Evolutionary conservation across 2,888 invertebrate genomes (phyloP).

Genomic region (Lapara coniferarum): DNA sequence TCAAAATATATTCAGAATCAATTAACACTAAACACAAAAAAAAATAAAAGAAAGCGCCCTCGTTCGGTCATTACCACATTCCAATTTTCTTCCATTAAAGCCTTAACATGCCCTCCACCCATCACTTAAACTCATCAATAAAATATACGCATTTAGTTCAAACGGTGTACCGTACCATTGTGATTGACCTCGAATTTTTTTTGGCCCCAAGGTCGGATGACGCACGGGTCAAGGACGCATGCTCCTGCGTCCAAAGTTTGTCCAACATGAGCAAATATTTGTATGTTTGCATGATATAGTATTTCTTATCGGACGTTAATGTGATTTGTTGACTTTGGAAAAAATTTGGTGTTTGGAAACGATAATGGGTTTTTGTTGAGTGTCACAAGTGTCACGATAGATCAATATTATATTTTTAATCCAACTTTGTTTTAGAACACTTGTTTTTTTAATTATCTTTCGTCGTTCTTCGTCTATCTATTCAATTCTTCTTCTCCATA

Average conservation of each 20-base stretch:
- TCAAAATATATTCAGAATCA: no score
- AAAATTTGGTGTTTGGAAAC: constrained; percentile 7
- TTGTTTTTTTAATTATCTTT: neutral
- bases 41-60: no score
- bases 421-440: neutral
- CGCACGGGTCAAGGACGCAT: constrained; percentile 45
- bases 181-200: constrained; percentile 8
- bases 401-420: neutral
- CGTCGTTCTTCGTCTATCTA: no score
- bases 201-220: constrained; percentile 37
- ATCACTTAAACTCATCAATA: constrained; percentile 14
- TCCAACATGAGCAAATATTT: constrained; percentile 28
- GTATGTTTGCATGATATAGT: constrained; percentile 19
- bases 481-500: no score
- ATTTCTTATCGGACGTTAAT: constrained; percentile 20
- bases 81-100: no score
- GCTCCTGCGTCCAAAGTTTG: constrained; percentile 42
- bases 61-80: no score
- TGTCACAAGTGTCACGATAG: neutral
- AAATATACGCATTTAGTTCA: constrained; percentile 14
- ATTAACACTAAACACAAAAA: no score
- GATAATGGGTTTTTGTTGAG: neutral
- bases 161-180: neutral
- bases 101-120: no score
- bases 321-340: constrained; percentile 4